These are phyloP conservation scores for Phortica okadai DNA, from an alignment of 2,888 invertebrate species.

Conservation along the genomic window DNA sequence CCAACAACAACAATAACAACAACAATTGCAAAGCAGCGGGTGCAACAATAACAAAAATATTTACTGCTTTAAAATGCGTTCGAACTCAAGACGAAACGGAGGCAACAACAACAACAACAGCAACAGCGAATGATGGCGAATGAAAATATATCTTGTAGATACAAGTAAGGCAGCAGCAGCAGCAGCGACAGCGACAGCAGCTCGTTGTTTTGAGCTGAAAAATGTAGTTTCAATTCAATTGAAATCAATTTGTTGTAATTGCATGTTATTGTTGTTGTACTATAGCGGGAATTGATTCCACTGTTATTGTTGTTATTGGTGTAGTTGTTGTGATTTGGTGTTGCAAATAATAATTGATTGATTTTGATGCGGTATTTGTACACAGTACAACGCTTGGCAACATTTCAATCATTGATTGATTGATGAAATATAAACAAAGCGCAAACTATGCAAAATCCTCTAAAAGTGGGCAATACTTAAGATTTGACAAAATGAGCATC, in stretches of 20 bases:
- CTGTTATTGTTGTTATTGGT: conserved; percentile 31
- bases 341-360: conserved; percentile 58
- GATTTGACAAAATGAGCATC: no score
- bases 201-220: conserved; percentile 36
- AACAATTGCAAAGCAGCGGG: conserved; percentile 48
- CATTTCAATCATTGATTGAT: conserved; percentile 1
- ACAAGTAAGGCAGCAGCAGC: background rate
- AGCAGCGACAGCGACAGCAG: background rate
- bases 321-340: conserved; percentile 34
- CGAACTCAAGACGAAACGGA: conserved; percentile 53
- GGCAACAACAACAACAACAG: conserved; percentile 19
- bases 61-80: conserved; percentile 52
- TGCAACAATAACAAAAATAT: conserved; percentile 46
- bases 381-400: background rate
- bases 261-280: conserved; percentile 43
- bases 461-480: no score
- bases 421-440: background rate
- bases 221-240: conserved; percentile 59
- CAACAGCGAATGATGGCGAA: background rate
- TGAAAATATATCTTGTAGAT: background rate
- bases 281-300: background rate
- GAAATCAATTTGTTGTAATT: conserved; percentile 65
- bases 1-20: conserved; percentile 41
- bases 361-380: conserved; percentile 50
- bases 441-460: background rate